phyloP scores from a whole-genome alignment of 1,140 invertebrate genomes.

The Teleopsis dalmanni region DNA sequence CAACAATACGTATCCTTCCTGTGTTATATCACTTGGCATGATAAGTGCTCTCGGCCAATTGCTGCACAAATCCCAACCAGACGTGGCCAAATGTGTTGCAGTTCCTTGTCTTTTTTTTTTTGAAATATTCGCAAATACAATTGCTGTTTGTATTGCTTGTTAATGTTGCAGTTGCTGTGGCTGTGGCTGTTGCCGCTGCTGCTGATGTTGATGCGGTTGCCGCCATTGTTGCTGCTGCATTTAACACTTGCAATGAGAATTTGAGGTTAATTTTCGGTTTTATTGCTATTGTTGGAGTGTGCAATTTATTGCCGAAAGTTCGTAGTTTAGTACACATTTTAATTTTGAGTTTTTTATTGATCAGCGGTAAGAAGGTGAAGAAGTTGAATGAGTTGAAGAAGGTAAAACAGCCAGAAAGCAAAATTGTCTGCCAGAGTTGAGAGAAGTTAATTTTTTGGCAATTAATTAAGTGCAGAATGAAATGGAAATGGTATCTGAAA shows the following conservation, averaged over 20 bases:
- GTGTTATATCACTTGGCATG: no score
- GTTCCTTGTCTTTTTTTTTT: not conserved
- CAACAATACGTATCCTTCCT: no score
- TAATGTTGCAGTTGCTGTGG: not conserved
- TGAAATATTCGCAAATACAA: no score
- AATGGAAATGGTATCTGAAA: no score
- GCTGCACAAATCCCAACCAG: no score
- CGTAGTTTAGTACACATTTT: conserved; percentile 45
- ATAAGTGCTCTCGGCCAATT: no score
- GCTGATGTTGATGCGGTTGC: not conserved
- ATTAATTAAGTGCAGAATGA: no score
- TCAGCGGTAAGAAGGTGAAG: not conserved
- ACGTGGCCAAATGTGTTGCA: no score
- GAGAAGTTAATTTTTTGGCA: not conserved
- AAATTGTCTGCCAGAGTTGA: not conserved
- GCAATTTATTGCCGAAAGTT: conserved; percentile 43
- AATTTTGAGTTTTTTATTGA: conserved; percentile 26
- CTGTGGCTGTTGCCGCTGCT: not conserved
- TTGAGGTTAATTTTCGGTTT: conserved; percentile 11
- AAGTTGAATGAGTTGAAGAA: not conserved
- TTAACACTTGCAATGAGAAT: conserved; percentile 3
- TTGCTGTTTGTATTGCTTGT: not conserved
- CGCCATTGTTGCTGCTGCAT: conserved; percentile 3
- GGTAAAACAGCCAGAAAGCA: not conserved
- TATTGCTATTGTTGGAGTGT: conserved; percentile 34